Evolutionary conservation across 2,888 invertebrate species (phyloP).

Genomic region (Lepidocyrtinus sp.): DNA sequence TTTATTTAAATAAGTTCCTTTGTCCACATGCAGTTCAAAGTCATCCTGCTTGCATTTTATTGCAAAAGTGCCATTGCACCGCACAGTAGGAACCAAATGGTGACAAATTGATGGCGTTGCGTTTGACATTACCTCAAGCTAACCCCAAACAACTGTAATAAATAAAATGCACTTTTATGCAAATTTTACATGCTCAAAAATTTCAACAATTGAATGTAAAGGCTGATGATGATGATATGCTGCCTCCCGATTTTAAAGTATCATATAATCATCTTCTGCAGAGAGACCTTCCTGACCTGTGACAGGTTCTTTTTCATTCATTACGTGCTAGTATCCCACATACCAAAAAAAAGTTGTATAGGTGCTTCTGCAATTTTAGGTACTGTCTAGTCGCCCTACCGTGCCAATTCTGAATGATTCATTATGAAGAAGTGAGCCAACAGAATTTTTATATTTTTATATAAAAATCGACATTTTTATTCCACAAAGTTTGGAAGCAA

Average conservation of each 20-base stretch:
- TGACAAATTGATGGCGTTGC: neutral
- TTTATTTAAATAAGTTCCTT: neutral
- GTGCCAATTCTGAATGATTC: neutral
- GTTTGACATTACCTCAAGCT: neutral
- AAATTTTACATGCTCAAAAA: neutral
- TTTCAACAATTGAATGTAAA: neutral
- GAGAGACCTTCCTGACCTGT: slow-evolving; percentile 5
- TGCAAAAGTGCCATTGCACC: slow-evolving; percentile 2
- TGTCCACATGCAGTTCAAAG: slow-evolving; percentile 14
- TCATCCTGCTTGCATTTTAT: slow-evolving; percentile 19
- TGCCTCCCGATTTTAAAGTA: neutral
- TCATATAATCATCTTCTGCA: neutral
- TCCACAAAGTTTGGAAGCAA: neutral
- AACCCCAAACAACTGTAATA: neutral
- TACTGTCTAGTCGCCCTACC: neutral
- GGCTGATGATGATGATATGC: neutral
- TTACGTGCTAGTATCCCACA: neutral
- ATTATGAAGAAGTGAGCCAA: neutral
- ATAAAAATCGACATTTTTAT: neutral
- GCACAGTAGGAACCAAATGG: neutral
- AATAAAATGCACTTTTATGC: slow-evolving; percentile 23
- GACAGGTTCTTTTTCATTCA: slow-evolving; percentile 28
- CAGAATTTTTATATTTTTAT: neutral
- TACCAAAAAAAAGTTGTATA: neutral
- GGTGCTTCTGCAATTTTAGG: neutral